Conservation (phyloP, 1,140 invertebrate genomes). For the Stegodyphus dumicola region DNA sequence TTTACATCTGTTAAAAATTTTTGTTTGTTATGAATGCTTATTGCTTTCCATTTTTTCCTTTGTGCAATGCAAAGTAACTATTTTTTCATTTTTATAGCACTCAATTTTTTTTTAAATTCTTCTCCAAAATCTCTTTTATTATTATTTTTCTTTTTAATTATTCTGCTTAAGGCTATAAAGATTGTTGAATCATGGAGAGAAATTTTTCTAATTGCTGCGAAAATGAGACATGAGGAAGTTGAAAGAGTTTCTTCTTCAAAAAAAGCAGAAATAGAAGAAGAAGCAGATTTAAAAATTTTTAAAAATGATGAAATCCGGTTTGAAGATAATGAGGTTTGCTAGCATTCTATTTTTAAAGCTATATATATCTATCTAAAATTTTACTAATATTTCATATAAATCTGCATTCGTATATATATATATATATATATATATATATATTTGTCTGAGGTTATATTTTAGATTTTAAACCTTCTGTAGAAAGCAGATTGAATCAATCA, state of each 20-base stretch:
- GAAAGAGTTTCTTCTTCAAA: background rate
- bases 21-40: too few species aligned
- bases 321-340: constrained; percentile 12
- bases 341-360: too few species aligned
- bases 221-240: constrained; percentile 9
- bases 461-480: too few species aligned
- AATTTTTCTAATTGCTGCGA: constrained; percentile 9
- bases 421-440: too few species aligned
- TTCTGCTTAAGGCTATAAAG: constrained; percentile 5
- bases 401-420: too few species aligned
- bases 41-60: too few species aligned
- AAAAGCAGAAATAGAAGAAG: constrained; percentile 1
- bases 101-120: background rate
- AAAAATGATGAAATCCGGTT: background rate
- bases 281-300: background rate
- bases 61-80: too few species aligned
- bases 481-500: too few species aligned
- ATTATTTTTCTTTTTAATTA: background rate
- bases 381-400: too few species aligned
- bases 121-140: background rate
- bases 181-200: constrained; percentile 42
- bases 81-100: background rate
- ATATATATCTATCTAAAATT: too few species aligned
- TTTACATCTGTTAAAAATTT: too few species aligned
- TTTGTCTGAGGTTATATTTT: too few species aligned